Conservation (phyloP, 2,888 invertebrate species). For the Saturnia pavonia region DNA sequence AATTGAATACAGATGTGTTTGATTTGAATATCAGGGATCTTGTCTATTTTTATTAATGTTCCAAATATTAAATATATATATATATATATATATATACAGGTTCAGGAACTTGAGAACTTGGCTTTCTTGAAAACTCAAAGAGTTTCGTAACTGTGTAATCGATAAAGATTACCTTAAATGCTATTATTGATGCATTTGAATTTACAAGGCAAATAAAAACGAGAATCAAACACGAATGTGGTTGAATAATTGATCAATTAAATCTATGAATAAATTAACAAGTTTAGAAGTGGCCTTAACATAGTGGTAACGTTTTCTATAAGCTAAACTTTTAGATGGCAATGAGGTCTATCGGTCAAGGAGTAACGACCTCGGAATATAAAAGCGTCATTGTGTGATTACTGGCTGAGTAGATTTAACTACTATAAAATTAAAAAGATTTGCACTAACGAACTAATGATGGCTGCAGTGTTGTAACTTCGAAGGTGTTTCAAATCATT, state of each 20-base stretch:
- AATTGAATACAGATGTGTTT: too few relatives aligned
- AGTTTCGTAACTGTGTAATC: too few relatives aligned
- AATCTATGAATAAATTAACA: slow-evolving; percentile 1
- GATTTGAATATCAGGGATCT: too few relatives aligned
- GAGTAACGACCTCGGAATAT: not conserved
- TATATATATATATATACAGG: too few relatives aligned
- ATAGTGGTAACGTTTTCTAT: not conserved
- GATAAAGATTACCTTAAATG: too few relatives aligned
- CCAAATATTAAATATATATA: too few relatives aligned
- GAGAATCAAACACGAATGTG: not conserved
- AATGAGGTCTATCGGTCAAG: not conserved
- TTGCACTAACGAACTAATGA: not conserved
- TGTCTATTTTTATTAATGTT: too few relatives aligned
- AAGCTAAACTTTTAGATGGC: not conserved
- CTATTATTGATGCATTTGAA: not conserved
- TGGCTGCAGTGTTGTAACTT: not conserved
- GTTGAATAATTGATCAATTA: not conserved
- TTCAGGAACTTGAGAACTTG: too few relatives aligned
- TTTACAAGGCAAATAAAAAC: not conserved
- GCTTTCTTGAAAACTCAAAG: too few relatives aligned
- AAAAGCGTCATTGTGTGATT: not conserved
- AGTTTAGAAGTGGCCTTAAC: not conserved
- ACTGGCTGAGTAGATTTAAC: not conserved
- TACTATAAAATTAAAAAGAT: not conserved
- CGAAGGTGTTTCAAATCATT: not conserved